These are phyloP conservation scores for Clangula hyemalis DNA, from an alignment of 2,797 vertebrate species.

Conservation along the genomic window DNA sequence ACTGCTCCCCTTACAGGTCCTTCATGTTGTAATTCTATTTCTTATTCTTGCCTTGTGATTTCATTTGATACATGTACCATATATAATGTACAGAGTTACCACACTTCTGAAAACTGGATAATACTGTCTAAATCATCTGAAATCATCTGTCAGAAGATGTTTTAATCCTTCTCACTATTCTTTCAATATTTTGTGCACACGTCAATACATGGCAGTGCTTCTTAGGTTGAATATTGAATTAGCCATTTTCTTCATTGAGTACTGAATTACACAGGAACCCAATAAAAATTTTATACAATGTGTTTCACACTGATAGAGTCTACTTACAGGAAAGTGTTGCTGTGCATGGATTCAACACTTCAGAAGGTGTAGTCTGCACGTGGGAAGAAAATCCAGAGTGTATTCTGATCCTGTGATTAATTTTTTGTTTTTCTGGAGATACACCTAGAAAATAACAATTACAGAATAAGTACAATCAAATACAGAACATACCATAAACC, in stretches of 20 bases:
- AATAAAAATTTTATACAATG: neutral
- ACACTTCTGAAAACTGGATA: neutral
- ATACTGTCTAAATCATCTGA: neutral
- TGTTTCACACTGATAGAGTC: neutral
- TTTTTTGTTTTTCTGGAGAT: constrained; percentile 21
- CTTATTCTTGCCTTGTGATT: neutral
- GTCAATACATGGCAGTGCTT: neutral
- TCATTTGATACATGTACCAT: neutral
- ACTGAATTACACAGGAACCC: neutral
- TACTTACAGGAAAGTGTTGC: constrained; percentile 69
- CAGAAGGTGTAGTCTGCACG: neutral
- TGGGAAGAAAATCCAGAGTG: constrained; percentile 58
- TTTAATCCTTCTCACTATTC: neutral
- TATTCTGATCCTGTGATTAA: constrained; percentile 25
- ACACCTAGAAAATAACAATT: constrained; percentile 61
- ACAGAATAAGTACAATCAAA: neutral
- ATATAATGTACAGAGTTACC: neutral
- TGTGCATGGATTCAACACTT: neutral
- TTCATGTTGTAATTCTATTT: neutral
- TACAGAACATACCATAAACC: neutral
- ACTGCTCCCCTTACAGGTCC: neutral
- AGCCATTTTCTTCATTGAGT: neutral
- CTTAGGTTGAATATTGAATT: neutral
- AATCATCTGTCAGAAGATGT: neutral
- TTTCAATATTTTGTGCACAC: neutral